Conservation (phyloP, 2,113 vertebrate genomes). For the Osmerus eperlanus region DNA sequence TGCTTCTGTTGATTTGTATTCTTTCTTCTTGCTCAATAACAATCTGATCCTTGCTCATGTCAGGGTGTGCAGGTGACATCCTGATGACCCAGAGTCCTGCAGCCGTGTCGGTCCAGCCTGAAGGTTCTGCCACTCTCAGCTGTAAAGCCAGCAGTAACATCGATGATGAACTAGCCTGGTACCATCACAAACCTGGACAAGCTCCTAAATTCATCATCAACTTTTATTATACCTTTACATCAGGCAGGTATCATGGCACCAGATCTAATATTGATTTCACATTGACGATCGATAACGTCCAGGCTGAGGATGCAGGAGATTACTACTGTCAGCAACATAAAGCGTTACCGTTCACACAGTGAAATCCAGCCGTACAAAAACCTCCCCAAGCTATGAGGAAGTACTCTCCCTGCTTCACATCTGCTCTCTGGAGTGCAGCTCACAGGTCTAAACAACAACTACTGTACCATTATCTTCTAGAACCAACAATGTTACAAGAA, state of each 20-base stretch:
- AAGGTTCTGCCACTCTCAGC: background rate
- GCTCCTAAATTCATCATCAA: slow-evolving; percentile 5
- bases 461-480: too few species aligned
- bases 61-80: slow-evolving; percentile 7
- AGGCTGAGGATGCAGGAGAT: too few species aligned
- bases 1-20: background rate
- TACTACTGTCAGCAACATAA: too few species aligned
- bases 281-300: too few species aligned
- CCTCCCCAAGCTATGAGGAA: too few species aligned
- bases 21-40: background rate
- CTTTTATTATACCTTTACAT: background rate
- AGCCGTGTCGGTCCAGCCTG: background rate
- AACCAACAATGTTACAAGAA: too few species aligned
- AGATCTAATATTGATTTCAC: background rate
- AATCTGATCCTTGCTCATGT: too few species aligned
- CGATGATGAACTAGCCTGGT: background rate
- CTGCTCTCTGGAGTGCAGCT: too few species aligned
- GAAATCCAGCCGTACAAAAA: too few species aligned
- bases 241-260: background rate
- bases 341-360: too few species aligned
- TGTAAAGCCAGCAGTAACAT: background rate
- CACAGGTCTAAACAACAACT: too few species aligned
- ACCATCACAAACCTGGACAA: slow-evolving; percentile 6
- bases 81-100: slow-evolving; percentile 5
- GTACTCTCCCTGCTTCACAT: too few species aligned